Base-by-base conservation (phyloP, 2,113 vertebrate species). In the Microtus richardsoni region DNA sequence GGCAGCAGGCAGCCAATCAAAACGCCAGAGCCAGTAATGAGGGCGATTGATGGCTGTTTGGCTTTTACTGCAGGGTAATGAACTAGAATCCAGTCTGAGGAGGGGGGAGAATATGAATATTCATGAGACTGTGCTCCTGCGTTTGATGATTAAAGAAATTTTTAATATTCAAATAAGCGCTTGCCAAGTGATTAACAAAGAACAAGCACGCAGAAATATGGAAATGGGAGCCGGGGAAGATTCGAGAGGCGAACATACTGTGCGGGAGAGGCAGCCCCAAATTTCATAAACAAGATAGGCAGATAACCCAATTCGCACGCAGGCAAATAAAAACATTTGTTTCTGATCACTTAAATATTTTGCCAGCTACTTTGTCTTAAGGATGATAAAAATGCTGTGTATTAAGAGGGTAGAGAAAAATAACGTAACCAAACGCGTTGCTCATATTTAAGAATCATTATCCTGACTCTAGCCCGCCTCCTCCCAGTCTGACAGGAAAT, bases 81-180 rank as follows among this genome's bases (percentile, higher is more conserved):
- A 99, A 99, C 99, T 99, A 99, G 99, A 99, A 99, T 99, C 98
- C 99, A 99, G 99, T 99, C 99, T 98, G 98, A 98, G 99, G 98
- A 98, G 99, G 97, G 98, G 97, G 99, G 97, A 98, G 98, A 99
- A 99, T 99, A 99, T 99, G 99, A 99, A 99, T 99, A 99, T 99
- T 99, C 99, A 99, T 99, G 99, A 99, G 99, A 98, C 99, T 99
- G 98, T 98, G 98, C 98, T 99, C 98, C 99, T 99, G 99, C 99
- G 99, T 99, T 99, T 99, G 99, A 99, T 99, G 99, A 99, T 99
- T 99, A 99, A 99, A 99, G 99, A 99, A 99, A 99, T 99, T 99
- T 99, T 99, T 99, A 99, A 99, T 99, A 99, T 99, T 99, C 99
- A 99, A 99, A 99, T 99, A 99, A 99, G 99, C 99, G 99, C 99